A percentile compares a stretch with the other conserved stretches of the same genome.
phyloP scores from a whole-genome alignment of 2,888 invertebrate species.

The Chloromyia formosa region DNA sequence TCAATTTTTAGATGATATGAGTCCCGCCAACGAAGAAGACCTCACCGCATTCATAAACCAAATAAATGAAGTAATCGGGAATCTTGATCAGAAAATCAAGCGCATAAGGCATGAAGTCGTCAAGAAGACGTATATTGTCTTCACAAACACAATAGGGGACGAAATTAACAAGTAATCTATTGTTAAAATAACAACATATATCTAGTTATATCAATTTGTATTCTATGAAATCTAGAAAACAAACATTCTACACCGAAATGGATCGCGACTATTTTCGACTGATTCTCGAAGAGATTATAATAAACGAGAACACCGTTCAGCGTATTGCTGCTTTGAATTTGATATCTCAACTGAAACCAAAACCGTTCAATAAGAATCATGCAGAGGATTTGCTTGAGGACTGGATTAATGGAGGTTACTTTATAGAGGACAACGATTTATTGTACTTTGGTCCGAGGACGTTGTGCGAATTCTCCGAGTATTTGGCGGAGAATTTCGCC shows the following conservation, averaged over 20 bases:
- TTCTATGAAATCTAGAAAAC: constrained; percentile 31
- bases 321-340: constrained; percentile 52
- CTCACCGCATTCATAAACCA: constrained; percentile 51
- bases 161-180: constrained; percentile 51
- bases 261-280: constrained; percentile 55
- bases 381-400: constrained; percentile 53
- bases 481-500: constrained; percentile 53
- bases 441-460: constrained; percentile 55
- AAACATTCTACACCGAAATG: constrained; percentile 52
- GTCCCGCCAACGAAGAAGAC: constrained; percentile 40
- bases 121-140: constrained; percentile 53
- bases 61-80: constrained; percentile 51
- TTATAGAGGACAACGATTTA: constrained; percentile 52
- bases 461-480: constrained; percentile 54
- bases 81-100: constrained; percentile 54
- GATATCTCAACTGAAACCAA: constrained; percentile 49
- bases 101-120: constrained; percentile 54
- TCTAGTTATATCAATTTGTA: background rate
- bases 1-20: background rate
- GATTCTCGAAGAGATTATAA: constrained; percentile 52
- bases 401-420: constrained; percentile 55
- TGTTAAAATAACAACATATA: no score
- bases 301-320: constrained; percentile 53
- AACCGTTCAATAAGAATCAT: constrained; percentile 53
- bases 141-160: constrained; percentile 52